Conservation (phyloP, 2,797 vertebrate genomes). For the Sebastes kiyomatsui region DNA sequence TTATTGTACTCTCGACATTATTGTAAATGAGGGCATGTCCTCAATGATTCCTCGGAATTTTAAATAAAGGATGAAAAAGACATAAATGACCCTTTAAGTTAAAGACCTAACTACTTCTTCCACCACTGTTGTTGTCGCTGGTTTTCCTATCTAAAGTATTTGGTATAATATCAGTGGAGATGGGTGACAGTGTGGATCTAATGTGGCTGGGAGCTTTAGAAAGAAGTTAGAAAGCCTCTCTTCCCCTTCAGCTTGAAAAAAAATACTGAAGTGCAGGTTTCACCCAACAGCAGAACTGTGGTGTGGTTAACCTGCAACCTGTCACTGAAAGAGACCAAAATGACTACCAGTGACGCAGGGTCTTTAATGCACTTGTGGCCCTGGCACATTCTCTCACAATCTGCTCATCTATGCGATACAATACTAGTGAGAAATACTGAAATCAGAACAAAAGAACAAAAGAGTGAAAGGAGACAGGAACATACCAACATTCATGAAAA, state of each 20-base stretch:
- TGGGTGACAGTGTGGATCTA: neutral
- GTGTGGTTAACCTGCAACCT: neutral
- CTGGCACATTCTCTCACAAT: no score
- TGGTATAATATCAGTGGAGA: neutral
- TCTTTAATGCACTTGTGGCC: no score
- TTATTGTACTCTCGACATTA: no score
- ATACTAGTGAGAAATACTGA: neutral
- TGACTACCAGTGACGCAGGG: neutral
- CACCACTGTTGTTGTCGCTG: no score
- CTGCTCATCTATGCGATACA: neutral
- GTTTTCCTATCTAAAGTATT: no score
- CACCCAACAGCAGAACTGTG: neutral
- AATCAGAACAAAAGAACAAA: neutral
- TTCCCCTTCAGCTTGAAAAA: neutral
- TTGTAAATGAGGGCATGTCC: no score
- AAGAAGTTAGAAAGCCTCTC: neutral
- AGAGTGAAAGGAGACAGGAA: neutral
- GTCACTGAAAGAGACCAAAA: neutral
- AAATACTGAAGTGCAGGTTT: neutral
- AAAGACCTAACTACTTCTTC: no score
- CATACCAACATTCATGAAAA: no score
- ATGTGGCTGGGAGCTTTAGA: no score
- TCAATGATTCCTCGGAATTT: no score
- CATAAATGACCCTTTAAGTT: no score
- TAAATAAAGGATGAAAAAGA: no score